These are phyloP conservation scores for Dicrostonyx torquatus DNA, from an alignment of 2,797 vertebrate species.

Conservation along the genomic window DNA sequence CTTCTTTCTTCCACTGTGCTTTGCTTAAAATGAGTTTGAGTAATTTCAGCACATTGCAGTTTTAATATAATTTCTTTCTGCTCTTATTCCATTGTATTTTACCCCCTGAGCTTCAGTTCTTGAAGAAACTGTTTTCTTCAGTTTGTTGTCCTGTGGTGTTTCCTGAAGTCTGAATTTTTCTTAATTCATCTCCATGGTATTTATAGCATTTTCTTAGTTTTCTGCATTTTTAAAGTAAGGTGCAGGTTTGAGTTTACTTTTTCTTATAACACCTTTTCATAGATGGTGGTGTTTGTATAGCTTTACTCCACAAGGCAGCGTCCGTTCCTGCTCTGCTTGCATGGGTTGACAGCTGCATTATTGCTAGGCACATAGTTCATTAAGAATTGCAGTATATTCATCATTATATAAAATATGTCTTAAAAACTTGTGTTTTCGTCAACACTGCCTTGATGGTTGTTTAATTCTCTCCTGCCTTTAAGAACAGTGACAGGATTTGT, in stretches of 20 bases:
- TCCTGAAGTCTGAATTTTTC: not conserved
- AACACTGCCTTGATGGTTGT: not conserved
- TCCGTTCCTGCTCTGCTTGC: not conserved
- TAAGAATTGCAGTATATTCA: not conserved
- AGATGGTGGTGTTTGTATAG: not conserved
- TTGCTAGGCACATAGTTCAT: not conserved
- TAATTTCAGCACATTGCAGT: not conserved
- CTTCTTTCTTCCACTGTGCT: not conserved
- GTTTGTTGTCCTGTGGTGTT: not conserved
- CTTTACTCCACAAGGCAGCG: slow-evolving; percentile 4
- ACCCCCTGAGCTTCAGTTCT: not conserved
- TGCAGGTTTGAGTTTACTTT: not conserved
- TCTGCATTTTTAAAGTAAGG: slow-evolving; percentile 1
- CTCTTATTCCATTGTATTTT: not conserved
- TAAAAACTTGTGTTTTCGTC: slow-evolving; percentile 42
- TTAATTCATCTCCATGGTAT: not conserved
- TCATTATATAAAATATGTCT: slow-evolving; percentile 10
- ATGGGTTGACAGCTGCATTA: not conserved
- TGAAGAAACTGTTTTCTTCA: not conserved
- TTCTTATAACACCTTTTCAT: not conserved
- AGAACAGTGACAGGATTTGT: slow-evolving; percentile 19
- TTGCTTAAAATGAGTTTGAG: slow-evolving; percentile 26
- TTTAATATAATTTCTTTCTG: not conserved
- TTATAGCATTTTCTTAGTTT: slow-evolving; percentile 35
- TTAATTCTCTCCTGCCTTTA: slow-evolving; percentile 40